Conservation (phyloP, 64 coral and sea anemone species). For the Stichodactyla mertensii region DNA sequence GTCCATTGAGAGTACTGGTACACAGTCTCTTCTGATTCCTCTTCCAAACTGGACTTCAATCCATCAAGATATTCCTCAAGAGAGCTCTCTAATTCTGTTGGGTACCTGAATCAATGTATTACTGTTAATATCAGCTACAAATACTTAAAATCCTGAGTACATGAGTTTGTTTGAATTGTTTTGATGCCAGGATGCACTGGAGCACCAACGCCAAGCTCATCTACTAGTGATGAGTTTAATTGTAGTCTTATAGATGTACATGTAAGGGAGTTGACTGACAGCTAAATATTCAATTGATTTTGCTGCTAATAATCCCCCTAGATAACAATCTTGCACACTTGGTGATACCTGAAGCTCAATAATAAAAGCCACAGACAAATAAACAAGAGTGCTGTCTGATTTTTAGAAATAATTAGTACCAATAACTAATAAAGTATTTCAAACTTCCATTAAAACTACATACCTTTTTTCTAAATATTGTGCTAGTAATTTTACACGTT, state of each 20-base stretch:
- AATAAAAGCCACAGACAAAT: not conserved
- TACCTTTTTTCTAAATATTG: constrained; percentile 46
- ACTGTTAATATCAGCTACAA: not conserved
- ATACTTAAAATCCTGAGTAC: not conserved
- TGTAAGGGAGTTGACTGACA: constrained; percentile 29
- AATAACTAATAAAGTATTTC: not conserved
- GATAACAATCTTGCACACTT: not conserved
- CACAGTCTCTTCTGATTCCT: not conserved
- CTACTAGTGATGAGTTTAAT: too few relatives aligned
- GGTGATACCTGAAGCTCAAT: not conserved
- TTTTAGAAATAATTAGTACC: not conserved
- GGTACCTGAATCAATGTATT: constrained; percentile 35
- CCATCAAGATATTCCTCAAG: constrained; percentile 44
- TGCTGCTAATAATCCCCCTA: constrained; percentile 30
- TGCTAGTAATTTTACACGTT: constrained; percentile 34
- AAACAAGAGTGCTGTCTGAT: not conserved
- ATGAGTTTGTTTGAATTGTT: too few relatives aligned
- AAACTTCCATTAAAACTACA: not conserved
- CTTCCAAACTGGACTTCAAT: constrained; percentile 12
- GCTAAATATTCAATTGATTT: not conserved
- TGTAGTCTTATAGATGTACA: not conserved
- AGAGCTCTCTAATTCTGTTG: constrained; percentile 43
- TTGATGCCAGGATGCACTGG: too few relatives aligned
- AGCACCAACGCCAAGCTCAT: too few relatives aligned
- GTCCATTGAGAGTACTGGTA: constrained; percentile 41